phyloP scores from a whole-genome alignment of 2,797 vertebrate genomes.

The Sphenodon punctatus region DNA sequence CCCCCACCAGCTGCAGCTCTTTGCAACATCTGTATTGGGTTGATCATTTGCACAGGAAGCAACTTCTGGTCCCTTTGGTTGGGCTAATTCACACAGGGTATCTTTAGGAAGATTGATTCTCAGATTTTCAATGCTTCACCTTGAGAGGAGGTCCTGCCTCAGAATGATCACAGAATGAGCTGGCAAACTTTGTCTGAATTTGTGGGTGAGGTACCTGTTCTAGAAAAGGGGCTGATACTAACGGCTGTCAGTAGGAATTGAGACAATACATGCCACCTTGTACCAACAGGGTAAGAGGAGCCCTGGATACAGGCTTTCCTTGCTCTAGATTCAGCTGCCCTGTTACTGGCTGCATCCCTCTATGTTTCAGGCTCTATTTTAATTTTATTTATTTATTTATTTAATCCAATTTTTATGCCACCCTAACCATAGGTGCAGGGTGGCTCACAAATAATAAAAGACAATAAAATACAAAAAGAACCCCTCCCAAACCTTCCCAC shows the following conservation, averaged over 20 bases:
- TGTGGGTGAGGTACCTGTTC: background rate
- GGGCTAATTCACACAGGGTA: background rate
- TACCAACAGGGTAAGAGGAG: background rate
- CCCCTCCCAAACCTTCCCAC: too few species aligned
- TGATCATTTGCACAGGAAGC: background rate
- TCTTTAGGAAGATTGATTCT: background rate
- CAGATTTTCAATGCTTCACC: background rate
- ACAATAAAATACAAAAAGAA: too few species aligned
- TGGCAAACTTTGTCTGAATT: background rate
- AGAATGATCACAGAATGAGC: fast-evolving
- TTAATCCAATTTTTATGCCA: too few species aligned
- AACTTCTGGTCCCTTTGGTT: background rate
- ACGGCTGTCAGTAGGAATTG: background rate
- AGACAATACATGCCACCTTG: background rate
- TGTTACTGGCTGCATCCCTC: background rate
- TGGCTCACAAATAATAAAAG: too few species aligned
- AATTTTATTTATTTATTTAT: too few species aligned
- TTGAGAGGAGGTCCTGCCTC: background rate
- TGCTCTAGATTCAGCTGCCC: background rate
- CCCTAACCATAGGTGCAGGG: too few species aligned
- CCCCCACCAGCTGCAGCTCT: background rate
- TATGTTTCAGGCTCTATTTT: background rate
- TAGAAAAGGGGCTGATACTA: background rate
- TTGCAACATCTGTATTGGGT: background rate
- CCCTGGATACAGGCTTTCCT: background rate